Evolutionary conservation across 2,888 invertebrate species (phyloP), one percentile per base, ranked within the genome.

Genomic region (Diarsia brunnea): DNA sequence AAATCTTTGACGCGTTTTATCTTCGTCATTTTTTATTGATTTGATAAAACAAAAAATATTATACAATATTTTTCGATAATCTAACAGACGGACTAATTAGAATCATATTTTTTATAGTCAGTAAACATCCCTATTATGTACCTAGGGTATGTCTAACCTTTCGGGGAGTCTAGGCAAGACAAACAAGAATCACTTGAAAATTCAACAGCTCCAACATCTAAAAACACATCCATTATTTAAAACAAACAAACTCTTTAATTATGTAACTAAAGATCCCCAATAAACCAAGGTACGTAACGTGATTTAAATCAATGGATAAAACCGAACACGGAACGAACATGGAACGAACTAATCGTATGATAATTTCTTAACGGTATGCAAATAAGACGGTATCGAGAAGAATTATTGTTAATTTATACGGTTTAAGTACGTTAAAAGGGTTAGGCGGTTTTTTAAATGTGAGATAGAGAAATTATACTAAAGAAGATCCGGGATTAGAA

Each of bases 291-390:
- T 58, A 66, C 47, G 78, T 55, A 74, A 74, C 63, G 70, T 75
- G 78, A 87, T 85, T 55, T 64, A 76, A 88, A 66, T 49, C 73
- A 43, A 78, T 70, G 70, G 80, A 83, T 80, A 80, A 82, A 69
- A 68, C 49, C 64, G 38, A 78, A 78, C 75, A 72, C 64, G 60
- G 51, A 65, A 69, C 53, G 55, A 84, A 76, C 85, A 84, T 68
- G 69, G 69, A 61, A 19, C 11, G 10, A 70, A 75, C 75, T 79
- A 84, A 79, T 88, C 78, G 69, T 84, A 86, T 88, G 87, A 68
- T 84, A 88, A 88, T 87, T 79, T 82, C 69, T 49, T 84, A 84
- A 88, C 88, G 84, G 88, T 88, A 87, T 84, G 87, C 77, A 84
- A 87, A 87, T 65, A 66, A 58, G 70, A 58, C 68, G 68, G 73